Evolutionary conservation across 2,888 invertebrate species (phyloP), one percentile per base, ranked within the genome.

Genomic region (Lithodes maja): DNA sequence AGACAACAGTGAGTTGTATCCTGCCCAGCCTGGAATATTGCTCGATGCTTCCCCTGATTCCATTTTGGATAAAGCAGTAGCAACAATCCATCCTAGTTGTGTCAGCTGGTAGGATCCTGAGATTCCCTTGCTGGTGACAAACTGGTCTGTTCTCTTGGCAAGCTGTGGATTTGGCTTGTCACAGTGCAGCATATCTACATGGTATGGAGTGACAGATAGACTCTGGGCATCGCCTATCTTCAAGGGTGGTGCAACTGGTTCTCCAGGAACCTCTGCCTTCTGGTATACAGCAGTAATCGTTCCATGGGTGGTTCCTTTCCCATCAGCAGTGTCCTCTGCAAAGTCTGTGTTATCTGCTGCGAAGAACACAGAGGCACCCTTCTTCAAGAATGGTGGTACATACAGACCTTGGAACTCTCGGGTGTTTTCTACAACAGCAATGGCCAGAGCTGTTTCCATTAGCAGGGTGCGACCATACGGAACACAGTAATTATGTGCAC

Each of bases 271-370:
- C 61, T 82, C 68, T 80, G 80, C 53, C 80, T 52, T 80, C 80
- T 80, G 80, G 80, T 80, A 80, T 80, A 81, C 86, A 53, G 61
- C 79, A 85, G 86, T 85, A 49, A 82, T 85, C 54, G 80, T 61
- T 61, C 55, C 17, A 50, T 78, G 79, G 5, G 79, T 78, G 81
- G 81, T 81, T 17, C 61, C 54, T 12, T 81, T 81, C 9, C 81
- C 53, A 81, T n/a, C 83, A 69, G 71, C 9, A 50, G 71, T 83
- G 71, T 83, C 83, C 50, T 83, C 83, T 33, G 83, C 61, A 89
- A 77, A 87, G 87, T 83, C 93, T 94, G 93, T 95, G 95, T 92
- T 95, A 95, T 83, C 83, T 53, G 69, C 77, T n/a, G 87, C 85
- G 52, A 87, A 89, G 81, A 89, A 89, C 68, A 88, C 89, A 89